These are phyloP conservation scores for Dioctria linearis DNA, from an alignment of 2,888 invertebrate species.

Conservation along the genomic window DNA sequence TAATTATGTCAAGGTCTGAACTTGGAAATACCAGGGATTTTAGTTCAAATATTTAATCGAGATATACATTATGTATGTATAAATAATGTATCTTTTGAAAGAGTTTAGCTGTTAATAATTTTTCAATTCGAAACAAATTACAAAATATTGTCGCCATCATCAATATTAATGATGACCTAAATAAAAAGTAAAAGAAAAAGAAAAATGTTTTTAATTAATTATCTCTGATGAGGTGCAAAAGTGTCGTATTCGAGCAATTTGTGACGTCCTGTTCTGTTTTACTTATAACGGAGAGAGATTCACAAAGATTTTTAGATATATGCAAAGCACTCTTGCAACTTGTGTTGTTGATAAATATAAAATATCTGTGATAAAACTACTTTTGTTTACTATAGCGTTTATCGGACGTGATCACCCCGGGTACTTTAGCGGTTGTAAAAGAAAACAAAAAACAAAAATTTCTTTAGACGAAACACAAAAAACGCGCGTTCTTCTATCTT, in stretches of 20 bases:
- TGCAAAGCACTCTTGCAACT: slow-evolving; percentile 5
- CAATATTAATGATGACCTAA: background rate
- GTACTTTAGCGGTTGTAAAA: slow-evolving; percentile 10
- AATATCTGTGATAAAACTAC: slow-evolving; percentile 4
- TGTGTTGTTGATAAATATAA: background rate
- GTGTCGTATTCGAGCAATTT: background rate
- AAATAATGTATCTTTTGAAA: background rate
- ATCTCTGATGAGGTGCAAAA: background rate
- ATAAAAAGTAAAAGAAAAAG: background rate
- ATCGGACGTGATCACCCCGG: slow-evolving; percentile 38
- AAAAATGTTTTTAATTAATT: background rate
- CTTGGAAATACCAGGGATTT: slow-evolving; percentile 16
- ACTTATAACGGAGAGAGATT: too few species aligned
- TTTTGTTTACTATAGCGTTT: slow-evolving; percentile 39
- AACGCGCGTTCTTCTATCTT: slow-evolving; percentile 31
- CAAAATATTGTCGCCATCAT: background rate
- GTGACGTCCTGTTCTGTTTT: too few species aligned
- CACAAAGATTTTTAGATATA: background rate
- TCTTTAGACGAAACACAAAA: slow-evolving; percentile 5
- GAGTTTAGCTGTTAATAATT: background rate
- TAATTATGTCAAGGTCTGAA: slow-evolving; percentile 55
- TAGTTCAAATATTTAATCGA: too few species aligned
- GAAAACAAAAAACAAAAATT: background rate
- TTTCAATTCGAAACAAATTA: background rate
- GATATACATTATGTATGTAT: background rate